phyloP scores from a whole-genome alignment of 2,797 vertebrate species.

The Nyctalus aviator region DNA sequence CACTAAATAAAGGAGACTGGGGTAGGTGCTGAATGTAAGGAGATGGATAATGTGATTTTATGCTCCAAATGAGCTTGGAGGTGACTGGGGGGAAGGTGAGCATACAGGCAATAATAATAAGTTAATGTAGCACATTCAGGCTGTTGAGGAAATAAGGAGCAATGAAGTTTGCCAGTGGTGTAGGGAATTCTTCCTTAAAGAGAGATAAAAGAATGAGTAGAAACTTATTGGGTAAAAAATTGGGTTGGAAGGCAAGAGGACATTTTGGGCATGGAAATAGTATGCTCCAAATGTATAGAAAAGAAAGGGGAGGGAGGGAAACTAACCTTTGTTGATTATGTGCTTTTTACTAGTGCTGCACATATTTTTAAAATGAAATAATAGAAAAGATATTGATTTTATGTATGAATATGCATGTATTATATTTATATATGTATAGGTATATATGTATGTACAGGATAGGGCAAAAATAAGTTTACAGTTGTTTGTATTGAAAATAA shows the following conservation, averaged over 20 bases:
- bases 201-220: background rate
- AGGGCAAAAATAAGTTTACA: background rate
- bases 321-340: background rate
- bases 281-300: background rate
- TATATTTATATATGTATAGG: background rate
- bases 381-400: background rate
- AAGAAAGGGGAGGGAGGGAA: background rate
- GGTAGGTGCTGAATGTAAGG: background rate
- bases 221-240: background rate
- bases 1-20: background rate
- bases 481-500: background rate
- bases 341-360: background rate
- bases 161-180: background rate
- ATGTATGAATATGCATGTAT: background rate
- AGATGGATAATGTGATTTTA: background rate
- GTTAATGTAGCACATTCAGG: background rate
- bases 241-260: background rate
- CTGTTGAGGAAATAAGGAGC: background rate
- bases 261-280: background rate
- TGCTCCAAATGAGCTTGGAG: background rate
- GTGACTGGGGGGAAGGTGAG: background rate
- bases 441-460: background rate
- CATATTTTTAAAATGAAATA: constrained; percentile 34
- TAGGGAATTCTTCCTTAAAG: background rate
- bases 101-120: background rate